These are phyloP conservation scores for Tenthredo mesomela DNA, from an alignment of 2,888 invertebrate genomes.

Conservation along the genomic window DNA sequence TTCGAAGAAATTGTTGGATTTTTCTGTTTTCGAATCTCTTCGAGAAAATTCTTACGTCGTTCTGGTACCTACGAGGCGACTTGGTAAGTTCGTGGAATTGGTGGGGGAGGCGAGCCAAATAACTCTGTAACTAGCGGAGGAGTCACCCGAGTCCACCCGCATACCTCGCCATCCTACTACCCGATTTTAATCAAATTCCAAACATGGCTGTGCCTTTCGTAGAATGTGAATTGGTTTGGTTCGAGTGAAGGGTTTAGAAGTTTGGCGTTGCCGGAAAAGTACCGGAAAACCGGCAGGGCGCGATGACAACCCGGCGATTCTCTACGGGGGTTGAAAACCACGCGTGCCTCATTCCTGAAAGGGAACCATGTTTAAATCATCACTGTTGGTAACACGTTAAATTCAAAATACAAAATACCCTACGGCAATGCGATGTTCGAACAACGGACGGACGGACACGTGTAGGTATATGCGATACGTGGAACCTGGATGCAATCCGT, in stretches of 20 bases:
- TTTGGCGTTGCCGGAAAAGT: constrained; percentile 25
- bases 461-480: not conserved
- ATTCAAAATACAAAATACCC: constrained; percentile 41
- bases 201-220: constrained; percentile 41
- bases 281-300: constrained; percentile 23
- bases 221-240: constrained; percentile 47
- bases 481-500: constrained; percentile 31
- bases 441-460: not conserved
- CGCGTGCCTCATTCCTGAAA: not conserved
- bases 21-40: not conserved
- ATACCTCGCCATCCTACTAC: constrained; percentile 35
- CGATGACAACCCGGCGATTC: not conserved
- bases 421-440: not conserved
- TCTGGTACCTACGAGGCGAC: not conserved
- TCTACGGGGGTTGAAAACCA: not conserved
- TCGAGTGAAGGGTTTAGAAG: constrained; percentile 35
- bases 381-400: not conserved
- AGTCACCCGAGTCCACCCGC: constrained; percentile 42
- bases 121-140: constrained; percentile 51
- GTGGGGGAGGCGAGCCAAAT: constrained; percentile 28
- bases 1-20: not conserved
- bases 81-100: constrained; percentile 46
- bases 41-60: constrained; percentile 5
- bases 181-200: constrained; percentile 52
- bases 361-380: constrained; percentile 18